Evolutionary conservation across 2,797 vertebrate species (phyloP).

Genomic region (Loriculus beryllinus): DNA sequence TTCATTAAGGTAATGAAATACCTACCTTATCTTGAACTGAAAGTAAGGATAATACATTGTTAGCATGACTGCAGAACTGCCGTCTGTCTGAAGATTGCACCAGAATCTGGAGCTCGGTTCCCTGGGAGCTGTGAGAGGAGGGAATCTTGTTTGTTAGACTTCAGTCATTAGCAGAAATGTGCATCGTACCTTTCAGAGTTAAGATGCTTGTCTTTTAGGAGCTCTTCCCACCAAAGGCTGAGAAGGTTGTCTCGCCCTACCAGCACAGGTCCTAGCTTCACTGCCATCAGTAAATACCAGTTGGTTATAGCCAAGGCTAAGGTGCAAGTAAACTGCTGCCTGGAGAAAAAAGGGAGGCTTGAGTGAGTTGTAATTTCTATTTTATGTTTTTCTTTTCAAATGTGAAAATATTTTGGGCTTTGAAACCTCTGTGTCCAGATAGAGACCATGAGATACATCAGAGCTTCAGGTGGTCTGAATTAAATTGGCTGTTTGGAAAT

Average conservation of each 20-base stretch:
- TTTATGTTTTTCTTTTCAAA: neutral
- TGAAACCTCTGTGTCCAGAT: neutral
- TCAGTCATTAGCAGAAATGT: neutral
- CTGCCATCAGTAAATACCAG: neutral
- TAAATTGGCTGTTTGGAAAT: neutral
- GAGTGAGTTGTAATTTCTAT: neutral
- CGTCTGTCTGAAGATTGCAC: neutral
- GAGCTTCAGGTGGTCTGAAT: neutral
- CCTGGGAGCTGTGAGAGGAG: neutral
- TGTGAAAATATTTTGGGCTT: neutral
- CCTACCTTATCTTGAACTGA: constrained; percentile 17
- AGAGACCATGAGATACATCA: neutral
- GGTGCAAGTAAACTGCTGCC: neutral
- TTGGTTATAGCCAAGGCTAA: neutral
- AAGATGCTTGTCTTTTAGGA: neutral
- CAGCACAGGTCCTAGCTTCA: neutral
- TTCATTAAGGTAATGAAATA: constrained; percentile 60
- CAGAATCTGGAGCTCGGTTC: neutral
- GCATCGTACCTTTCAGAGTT: neutral
- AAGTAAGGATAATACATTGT: constrained; percentile 5
- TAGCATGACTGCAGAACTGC: constrained; percentile 7
- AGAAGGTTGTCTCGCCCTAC: neutral
- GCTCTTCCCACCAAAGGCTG: neutral
- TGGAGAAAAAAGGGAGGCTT: neutral
- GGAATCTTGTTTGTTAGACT: neutral